Evolutionary conservation across 2,888 invertebrate genomes (phyloP).

Genomic region (Acanthosepion esculentum): DNA sequence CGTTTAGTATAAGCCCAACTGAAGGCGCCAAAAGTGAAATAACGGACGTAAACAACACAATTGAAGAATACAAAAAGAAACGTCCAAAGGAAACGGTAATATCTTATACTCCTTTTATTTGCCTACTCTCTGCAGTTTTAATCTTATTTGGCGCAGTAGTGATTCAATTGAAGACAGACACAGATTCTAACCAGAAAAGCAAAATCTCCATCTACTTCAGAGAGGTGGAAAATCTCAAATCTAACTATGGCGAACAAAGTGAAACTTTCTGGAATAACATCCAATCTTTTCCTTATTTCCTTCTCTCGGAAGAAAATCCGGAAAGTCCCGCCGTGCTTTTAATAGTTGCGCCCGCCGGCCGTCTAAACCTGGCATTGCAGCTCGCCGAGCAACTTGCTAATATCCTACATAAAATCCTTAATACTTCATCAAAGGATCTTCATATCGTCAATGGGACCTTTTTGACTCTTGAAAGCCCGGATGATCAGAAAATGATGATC

Average conservation of each 20-base stretch:
- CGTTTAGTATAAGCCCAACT: too few relatives aligned
- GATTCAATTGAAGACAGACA: too few relatives aligned
- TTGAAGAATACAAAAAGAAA: too few relatives aligned
- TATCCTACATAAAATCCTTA: background rate
- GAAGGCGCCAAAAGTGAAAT: too few relatives aligned
- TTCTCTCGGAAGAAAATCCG: background rate
- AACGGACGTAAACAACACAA: too few relatives aligned
- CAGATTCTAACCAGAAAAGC: background rate
- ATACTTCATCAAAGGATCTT: background rate
- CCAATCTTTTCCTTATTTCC: background rate
- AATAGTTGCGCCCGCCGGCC: background rate
- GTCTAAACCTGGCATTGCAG: background rate
- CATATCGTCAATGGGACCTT: background rate
- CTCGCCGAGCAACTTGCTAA: background rate
- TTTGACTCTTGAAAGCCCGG: background rate
- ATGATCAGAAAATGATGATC: background rate
- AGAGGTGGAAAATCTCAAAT: background rate
- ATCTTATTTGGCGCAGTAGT: too few relatives aligned
- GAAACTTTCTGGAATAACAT: background rate
- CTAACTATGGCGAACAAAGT: background rate
- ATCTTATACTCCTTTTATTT: too few relatives aligned
- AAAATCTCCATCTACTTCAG: background rate
- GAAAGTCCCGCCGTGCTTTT: background rate
- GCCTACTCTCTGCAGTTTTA: too few relatives aligned
- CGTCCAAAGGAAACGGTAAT: too few relatives aligned